Percentiles rank a stretch among this genome's conserved stretches.
Conservation (phyloP, 2,888 invertebrate genomes). For the Andrena bicolor region DNA sequence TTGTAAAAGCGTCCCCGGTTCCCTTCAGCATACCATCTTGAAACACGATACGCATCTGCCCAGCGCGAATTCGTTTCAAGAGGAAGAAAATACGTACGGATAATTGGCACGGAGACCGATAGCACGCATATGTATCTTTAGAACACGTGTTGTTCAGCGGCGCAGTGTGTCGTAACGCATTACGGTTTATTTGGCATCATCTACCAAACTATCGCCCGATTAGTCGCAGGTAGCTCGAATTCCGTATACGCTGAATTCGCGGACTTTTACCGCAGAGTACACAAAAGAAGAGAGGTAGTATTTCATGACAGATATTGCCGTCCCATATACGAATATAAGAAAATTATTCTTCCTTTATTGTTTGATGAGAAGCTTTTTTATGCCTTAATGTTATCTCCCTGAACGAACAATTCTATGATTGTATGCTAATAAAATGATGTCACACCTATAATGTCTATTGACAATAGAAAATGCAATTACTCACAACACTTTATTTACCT, state of each 20-base stretch:
- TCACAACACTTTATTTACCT: no score
- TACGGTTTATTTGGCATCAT: constrained; percentile 43
- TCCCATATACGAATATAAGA: background rate
- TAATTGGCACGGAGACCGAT: constrained; percentile 12
- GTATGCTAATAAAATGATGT: background rate
- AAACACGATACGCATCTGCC: constrained; percentile 44
- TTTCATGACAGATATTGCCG: background rate
- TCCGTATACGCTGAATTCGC: constrained; percentile 53
- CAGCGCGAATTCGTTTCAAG: constrained; percentile 23
- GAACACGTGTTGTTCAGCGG: constrained; percentile 35
- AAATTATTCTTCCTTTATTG: background rate
- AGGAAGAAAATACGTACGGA: constrained; percentile 13
- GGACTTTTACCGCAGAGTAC: constrained; percentile 67
- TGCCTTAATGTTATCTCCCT: background rate
- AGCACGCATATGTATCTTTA: constrained; percentile 24
- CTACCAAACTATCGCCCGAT: constrained; percentile 47
- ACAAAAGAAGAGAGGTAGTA: constrained; percentile 73
- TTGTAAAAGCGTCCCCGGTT: constrained; percentile 20
- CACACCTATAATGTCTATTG: no score
- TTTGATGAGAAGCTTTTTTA: background rate
- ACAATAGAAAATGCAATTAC: no score
- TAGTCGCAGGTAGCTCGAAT: constrained; percentile 57
- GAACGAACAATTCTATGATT: background rate
- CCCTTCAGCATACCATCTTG: constrained; percentile 18
- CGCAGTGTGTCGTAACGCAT: constrained; percentile 56